Evolutionary conservation across 2,113 vertebrate species (phyloP).

Genomic region (Bolborhynchus lineola): DNA sequence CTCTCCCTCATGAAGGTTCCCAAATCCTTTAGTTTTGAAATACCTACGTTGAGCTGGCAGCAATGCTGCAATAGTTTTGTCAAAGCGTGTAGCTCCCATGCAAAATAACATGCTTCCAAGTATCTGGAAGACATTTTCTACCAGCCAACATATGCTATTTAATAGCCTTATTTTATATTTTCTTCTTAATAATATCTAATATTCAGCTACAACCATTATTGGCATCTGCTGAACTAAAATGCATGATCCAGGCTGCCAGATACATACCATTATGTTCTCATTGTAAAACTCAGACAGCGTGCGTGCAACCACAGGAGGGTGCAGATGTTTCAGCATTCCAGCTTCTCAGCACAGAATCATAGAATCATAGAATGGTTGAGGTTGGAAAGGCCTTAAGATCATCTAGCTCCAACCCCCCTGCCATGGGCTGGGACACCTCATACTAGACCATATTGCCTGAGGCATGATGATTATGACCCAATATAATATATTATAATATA

Average conservation of each 20-base stretch:
- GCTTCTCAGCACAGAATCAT: not conserved
- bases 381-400: not conserved
- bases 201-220: not conserved
- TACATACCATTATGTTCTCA: not conserved
- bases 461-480: not conserved
- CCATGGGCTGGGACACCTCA: not conserved
- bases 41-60: not conserved
- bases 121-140: not conserved
- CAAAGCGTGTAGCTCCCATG: not conserved
- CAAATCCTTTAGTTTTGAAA: not conserved
- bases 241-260: not conserved
- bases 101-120: not conserved
- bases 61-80: not conserved
- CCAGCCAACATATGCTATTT: not conserved
- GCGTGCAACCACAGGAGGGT: not conserved
- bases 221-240: not conserved
- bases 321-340: not conserved
- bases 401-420: not conserved
- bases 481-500: not conserved
- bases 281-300: not conserved
- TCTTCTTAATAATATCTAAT: slow-evolving; percentile 11
- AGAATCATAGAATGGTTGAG: not conserved
- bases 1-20: not conserved
- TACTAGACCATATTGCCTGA: not conserved
- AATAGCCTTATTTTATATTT: not conserved